phyloP scores from a whole-genome alignment of 2,797 vertebrate genomes.

The Ceryle rudis region DNA sequence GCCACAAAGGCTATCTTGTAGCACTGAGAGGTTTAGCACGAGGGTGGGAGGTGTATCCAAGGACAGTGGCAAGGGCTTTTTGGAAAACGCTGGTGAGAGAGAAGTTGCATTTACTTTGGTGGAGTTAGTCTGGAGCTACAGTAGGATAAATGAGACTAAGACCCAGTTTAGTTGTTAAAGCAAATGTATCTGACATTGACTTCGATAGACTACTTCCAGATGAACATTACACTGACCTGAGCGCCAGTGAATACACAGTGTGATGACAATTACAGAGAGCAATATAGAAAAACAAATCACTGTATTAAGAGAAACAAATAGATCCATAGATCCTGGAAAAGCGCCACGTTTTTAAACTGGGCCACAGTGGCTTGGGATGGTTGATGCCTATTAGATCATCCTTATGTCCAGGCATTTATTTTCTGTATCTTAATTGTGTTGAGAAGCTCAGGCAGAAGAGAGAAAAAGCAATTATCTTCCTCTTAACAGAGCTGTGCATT shows the following conservation, averaged over 20 bases:
- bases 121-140: not conserved
- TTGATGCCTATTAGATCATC: not conserved
- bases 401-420: not conserved
- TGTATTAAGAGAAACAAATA: constrained; percentile 12
- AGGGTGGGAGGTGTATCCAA: not conserved
- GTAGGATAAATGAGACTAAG: constrained; percentile 25
- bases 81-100: not conserved
- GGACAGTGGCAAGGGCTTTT: not conserved
- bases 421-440: not conserved
- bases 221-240: constrained; percentile 23
- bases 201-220: constrained; percentile 49
- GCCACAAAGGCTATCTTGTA: not conserved
- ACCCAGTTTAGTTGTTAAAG: constrained; percentile 31
- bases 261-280: constrained; percentile 32
- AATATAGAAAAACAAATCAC: constrained; percentile 36
- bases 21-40: not conserved
- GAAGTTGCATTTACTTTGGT: not conserved
- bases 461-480: constrained; percentile 17
- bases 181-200: constrained; percentile 29
- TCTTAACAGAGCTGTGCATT: not conserved
- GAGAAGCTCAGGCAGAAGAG: constrained; percentile 6
- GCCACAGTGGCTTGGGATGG: constrained; percentile 1
- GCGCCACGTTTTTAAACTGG: not conserved
- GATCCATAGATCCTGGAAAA: not conserved
- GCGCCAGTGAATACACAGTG: not conserved